Conservation (phyloP, 2,888 invertebrate genomes). For the Gonocerus acuteangulatus region DNA sequence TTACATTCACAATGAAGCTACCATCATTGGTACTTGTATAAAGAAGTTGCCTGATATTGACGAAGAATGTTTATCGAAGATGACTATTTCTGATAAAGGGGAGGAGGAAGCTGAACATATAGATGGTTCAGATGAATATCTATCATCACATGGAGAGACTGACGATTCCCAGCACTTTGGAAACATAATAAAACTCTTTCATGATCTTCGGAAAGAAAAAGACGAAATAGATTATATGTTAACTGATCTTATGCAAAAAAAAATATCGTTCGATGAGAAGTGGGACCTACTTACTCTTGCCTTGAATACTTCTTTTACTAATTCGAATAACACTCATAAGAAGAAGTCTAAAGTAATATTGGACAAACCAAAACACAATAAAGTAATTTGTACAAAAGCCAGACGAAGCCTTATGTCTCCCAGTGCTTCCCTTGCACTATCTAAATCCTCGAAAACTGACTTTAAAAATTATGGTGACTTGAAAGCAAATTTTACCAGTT, state of each 20-base stretch:
- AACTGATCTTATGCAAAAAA: background rate
- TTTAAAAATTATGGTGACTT: background rate
- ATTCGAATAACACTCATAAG: no score
- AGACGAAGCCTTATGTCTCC: no score
- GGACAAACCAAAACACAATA: no score
- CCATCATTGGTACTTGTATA: background rate
- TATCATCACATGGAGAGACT: background rate
- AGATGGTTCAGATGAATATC: background rate
- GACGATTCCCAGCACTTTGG: background rate
- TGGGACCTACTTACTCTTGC: background rate
- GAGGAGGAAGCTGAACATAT: background rate
- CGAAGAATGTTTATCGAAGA: background rate
- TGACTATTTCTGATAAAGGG: background rate
- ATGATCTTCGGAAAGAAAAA: background rate
- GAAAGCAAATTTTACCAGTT: conserved; percentile 5
- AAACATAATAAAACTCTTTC: background rate
- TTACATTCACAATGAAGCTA: conserved; percentile 11
- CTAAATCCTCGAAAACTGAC: no score
- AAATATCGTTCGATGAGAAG: background rate
- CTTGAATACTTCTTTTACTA: no score
- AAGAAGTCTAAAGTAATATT: no score
- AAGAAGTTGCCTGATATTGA: conserved; percentile 9
- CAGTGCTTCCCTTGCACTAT: no score
- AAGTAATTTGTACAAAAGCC: no score
- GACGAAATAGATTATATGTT: background rate